Evolutionary conservation across 2,797 vertebrate genomes (phyloP).

Genomic region (Anisognathus igniventris): DNA sequence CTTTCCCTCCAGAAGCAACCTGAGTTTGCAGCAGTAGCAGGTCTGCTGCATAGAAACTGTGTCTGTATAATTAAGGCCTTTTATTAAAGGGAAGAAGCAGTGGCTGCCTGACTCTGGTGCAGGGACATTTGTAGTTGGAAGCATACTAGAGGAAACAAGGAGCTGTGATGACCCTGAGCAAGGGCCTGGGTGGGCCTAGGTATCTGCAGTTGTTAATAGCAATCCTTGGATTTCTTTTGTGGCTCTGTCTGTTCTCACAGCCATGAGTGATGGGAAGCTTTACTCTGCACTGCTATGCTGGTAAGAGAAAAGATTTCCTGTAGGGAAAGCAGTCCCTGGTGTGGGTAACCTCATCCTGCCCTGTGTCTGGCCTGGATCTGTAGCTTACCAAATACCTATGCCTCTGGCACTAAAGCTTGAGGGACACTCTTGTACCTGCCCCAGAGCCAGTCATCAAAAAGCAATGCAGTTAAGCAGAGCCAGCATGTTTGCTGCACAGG

Average conservation of each 20-base stretch:
- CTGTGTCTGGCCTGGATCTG: neutral
- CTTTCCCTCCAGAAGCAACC: neutral
- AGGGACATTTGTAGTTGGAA: neutral
- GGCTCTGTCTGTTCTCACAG: neutral
- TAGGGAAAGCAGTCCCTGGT: neutral
- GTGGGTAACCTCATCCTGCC: neutral
- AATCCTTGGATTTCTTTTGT: neutral
- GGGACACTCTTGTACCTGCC: neutral
- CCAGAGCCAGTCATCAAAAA: neutral
- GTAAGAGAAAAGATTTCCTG: neutral
- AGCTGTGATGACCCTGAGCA: neutral
- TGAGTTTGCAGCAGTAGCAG: neutral
- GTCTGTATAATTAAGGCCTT: neutral
- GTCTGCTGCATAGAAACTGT: neutral
- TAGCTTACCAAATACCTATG: neutral
- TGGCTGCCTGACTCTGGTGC: neutral
- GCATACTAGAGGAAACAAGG: neutral
- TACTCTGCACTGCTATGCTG: accelerated
- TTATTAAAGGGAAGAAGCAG: neutral
- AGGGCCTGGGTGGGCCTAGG: neutral
- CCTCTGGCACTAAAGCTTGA: neutral
- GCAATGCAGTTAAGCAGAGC: neutral
- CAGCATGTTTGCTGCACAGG: neutral
- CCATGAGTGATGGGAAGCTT: neutral
- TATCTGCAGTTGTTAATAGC: neutral